Conservation (phyloP, 2,797 vertebrate genomes). For the Danio choprae region DNA sequence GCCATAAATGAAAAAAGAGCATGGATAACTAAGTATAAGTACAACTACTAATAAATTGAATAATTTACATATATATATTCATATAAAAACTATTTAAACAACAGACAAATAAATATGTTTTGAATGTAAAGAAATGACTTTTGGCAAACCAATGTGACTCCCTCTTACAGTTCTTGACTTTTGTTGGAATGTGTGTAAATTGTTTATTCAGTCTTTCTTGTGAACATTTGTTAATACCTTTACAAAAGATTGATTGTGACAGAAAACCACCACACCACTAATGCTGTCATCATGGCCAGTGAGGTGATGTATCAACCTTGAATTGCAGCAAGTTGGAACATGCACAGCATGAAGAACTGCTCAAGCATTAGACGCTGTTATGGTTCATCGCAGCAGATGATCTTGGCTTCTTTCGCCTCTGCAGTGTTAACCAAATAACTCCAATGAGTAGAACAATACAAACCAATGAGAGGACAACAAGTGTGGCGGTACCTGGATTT, state of each 20-base stretch:
- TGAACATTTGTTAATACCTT: too few species aligned
- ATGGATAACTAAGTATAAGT: neutral
- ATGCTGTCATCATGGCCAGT: neutral
- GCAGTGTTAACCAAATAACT: neutral
- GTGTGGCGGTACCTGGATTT: neutral
- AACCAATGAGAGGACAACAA: neutral
- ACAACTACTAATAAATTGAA: neutral
- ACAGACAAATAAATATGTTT: neutral
- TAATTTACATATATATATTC: neutral
- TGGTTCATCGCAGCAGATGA: neutral
- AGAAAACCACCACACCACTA: too few species aligned
- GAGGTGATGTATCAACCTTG: neutral
- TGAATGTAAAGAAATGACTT: neutral
- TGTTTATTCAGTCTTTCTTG: neutral
- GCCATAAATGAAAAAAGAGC: neutral
- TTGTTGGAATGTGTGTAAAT: neutral
- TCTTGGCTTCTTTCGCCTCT: neutral
- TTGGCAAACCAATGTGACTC: neutral
- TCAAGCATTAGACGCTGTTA: neutral
- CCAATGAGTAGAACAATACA: slow-evolving; percentile 2
- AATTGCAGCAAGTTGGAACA: neutral
- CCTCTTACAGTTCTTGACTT: neutral
- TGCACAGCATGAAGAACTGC: neutral
- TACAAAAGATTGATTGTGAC: too few species aligned
- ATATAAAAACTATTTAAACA: neutral